These are phyloP conservation scores for Phorcus lineatus DNA, from an alignment of 2,888 invertebrate genomes.

Conservation along the genomic window DNA sequence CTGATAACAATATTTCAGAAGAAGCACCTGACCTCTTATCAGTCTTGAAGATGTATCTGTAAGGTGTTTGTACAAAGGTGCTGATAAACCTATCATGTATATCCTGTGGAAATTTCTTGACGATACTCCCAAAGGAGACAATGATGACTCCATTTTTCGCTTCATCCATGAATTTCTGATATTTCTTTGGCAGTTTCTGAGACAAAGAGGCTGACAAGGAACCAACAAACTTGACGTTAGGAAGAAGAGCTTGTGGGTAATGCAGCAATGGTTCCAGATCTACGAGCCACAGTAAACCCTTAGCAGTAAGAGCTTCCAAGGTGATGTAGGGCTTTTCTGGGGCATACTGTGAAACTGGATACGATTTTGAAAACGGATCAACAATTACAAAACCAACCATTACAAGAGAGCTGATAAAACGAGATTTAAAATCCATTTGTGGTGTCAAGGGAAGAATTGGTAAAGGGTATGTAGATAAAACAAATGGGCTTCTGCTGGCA, in stretches of 20 bases:
- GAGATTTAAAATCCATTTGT: constrained; percentile 24
- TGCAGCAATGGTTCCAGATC: constrained; percentile 45
- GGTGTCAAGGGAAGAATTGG: background rate
- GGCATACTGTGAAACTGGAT: constrained; percentile 38
- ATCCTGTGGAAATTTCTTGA: constrained; percentile 31
- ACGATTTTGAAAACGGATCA: constrained; percentile 32
- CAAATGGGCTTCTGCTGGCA: background rate
- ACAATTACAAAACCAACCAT: background rate
- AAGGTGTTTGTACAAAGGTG: constrained; percentile 38
- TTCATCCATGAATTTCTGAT: constrained; percentile 41
- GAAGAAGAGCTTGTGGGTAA: constrained; percentile 40
- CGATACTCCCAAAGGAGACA: constrained; percentile 51
- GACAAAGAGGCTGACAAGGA: constrained; percentile 34
- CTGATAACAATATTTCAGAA: constrained; percentile 29
- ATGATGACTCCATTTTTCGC: constrained; percentile 48
- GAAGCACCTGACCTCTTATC: constrained; percentile 19
- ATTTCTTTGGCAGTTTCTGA: constrained; percentile 35
- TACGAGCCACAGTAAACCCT: constrained; percentile 41
- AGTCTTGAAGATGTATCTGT: constrained; percentile 34
- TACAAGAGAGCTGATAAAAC: background rate
- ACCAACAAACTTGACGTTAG: constrained; percentile 46
- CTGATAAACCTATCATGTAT: constrained; percentile 31
- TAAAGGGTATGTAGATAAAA: background rate
- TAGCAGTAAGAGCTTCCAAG: constrained; percentile 28
- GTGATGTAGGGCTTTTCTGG: constrained; percentile 38